phyloP scores from a whole-genome alignment of 1,140 invertebrate species.

The Belonocnema kinseyi region DNA sequence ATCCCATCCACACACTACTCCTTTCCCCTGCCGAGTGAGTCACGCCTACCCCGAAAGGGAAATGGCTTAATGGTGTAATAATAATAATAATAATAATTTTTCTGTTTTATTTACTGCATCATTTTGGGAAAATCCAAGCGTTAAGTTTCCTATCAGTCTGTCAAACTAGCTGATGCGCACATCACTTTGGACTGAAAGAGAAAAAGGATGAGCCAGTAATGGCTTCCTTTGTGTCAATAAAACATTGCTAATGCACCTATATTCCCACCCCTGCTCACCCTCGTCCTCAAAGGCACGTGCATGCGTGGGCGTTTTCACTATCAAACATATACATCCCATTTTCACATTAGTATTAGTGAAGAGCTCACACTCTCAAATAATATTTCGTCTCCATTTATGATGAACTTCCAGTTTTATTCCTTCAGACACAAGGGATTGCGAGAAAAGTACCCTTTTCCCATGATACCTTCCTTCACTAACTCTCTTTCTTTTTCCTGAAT shows the following conservation, averaged over 20 bases:
- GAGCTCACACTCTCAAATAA: too few relatives aligned
- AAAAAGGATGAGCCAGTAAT: slow-evolving; percentile 56
- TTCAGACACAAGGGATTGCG: too few relatives aligned
- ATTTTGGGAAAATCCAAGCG: background rate
- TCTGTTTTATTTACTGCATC: background rate
- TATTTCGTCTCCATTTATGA: too few relatives aligned
- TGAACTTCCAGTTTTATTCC: too few relatives aligned
- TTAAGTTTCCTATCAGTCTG: background rate
- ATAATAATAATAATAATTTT: too few relatives aligned
- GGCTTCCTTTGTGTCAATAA: slow-evolving; percentile 69
- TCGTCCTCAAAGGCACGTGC: slow-evolving; percentile 29
- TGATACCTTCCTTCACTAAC: too few relatives aligned
- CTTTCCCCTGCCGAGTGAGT: too few relatives aligned
- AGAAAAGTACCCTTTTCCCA: too few relatives aligned
- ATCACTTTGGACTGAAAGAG: slow-evolving; percentile 4
- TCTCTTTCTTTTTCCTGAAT: too few relatives aligned
- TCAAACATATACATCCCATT: background rate
- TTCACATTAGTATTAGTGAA: slow-evolving; percentile 6
- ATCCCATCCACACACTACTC: too few relatives aligned
- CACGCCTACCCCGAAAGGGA: too few relatives aligned
- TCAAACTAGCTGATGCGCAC: background rate
- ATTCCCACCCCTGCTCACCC: slow-evolving; percentile 26
- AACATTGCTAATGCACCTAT: slow-evolving; percentile 67
- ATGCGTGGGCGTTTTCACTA: background rate
- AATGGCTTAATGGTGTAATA: too few relatives aligned